These are phyloP conservation scores for Druon quercuslanigerum DNA, from an alignment of 1,140 invertebrate species.

Conservation along the genomic window DNA sequence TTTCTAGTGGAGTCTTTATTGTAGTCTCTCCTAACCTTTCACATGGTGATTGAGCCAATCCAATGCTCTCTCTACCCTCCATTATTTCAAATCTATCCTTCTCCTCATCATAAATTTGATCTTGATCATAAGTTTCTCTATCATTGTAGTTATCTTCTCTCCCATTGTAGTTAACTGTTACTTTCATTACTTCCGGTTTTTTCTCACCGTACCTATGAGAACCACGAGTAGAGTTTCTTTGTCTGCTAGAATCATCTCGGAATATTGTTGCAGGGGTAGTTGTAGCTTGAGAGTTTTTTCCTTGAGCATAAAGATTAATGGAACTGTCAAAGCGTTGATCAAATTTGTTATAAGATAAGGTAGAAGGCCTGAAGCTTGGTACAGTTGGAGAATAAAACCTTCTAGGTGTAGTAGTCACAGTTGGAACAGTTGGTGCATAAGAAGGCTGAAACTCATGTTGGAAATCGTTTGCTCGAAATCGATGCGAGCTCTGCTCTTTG, in stretches of 20 bases:
- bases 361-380: constrained; percentile 61
- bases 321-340: constrained; percentile 64
- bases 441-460: constrained; percentile 60
- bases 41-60: constrained; percentile 53
- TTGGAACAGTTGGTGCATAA: constrained; percentile 69
- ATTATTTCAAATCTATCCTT: constrained; percentile 56
- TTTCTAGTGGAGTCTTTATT: constrained; percentile 23
- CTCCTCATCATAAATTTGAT: constrained; percentile 37
- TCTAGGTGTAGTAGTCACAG: constrained; percentile 66
- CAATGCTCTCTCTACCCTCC: constrained; percentile 64
- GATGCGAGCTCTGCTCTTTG: constrained; percentile 39
- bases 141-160: constrained; percentile 18
- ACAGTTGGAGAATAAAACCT: constrained; percentile 69
- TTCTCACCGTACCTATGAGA: not conserved
- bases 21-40: constrained; percentile 43
- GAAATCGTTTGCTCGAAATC: constrained; percentile 45
- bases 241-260: not conserved
- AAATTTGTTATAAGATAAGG: constrained; percentile 53
- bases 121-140: not conserved
- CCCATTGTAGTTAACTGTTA: not conserved
- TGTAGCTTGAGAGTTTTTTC: constrained; percentile 21
- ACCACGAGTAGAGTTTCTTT: not conserved
- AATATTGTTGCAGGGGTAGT: not conserved
- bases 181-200: constrained; percentile 27
- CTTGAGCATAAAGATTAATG: constrained; percentile 59